phyloP scores from a whole-genome alignment of 2,113 vertebrate genomes.

The Otis tarda region DNA sequence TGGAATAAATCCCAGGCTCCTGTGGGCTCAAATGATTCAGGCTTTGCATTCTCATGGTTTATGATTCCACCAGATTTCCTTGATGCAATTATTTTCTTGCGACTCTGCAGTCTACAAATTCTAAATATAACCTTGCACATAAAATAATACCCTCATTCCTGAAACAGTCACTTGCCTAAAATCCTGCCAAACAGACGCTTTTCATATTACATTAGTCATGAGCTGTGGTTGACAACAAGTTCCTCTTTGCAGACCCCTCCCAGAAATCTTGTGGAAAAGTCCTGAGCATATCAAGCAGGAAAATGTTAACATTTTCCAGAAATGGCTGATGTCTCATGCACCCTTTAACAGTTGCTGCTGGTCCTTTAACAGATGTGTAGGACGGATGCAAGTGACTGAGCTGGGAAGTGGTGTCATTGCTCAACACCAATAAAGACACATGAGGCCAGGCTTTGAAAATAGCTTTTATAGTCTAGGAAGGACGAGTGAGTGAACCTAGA shows the following conservation, averaged over 20 bases:
- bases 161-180: constrained; percentile 47
- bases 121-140: constrained; percentile 48
- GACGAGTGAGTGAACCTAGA: background rate
- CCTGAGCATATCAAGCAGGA: constrained; percentile 52
- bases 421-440: constrained; percentile 8
- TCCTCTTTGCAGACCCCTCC: constrained; percentile 23
- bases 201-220: constrained; percentile 65
- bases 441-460: background rate
- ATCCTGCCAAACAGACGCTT: constrained; percentile 54
- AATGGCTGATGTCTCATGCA: constrained; percentile 6
- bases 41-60: constrained; percentile 61
- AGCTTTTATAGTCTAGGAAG: background rate
- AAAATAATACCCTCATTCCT: constrained; percentile 64
- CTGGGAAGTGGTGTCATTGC: constrained; percentile 5
- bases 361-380: constrained; percentile 1
- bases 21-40: constrained; percentile 43
- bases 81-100: constrained; percentile 64
- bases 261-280: constrained; percentile 33
- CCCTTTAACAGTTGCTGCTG: constrained; percentile 26
- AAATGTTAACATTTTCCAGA: constrained; percentile 75
- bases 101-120: constrained; percentile 50
- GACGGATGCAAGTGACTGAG: constrained; percentile 3
- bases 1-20: constrained; percentile 44
- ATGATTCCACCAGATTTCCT: constrained; percentile 66
- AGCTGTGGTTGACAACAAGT: constrained; percentile 47